Evolutionary conservation across 2,113 vertebrate species (phyloP), one percentile per base, ranked within the genome.

Genomic region (Stegostoma tigrinum): DNA sequence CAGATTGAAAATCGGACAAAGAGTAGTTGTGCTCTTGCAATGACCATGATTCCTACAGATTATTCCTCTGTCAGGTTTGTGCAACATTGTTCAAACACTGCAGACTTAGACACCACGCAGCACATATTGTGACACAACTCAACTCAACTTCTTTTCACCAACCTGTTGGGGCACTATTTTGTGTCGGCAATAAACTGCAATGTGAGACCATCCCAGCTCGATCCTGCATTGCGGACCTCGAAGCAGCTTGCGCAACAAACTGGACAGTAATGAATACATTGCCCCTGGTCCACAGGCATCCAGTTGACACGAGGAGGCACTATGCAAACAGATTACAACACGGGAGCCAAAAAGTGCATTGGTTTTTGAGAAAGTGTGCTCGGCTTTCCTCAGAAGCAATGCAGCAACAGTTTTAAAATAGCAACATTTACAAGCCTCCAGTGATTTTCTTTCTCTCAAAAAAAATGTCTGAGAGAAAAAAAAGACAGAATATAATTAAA

Each of bases 401-500:
- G 45, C 45, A 55, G 24, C 48, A 38, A n/a, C 34, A 17, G 38
- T 80, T 87, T 55, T 48, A 14, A 55, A 66, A 93, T 93, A 34
- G n/a, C 30, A 64, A 66, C 45, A 86, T 86, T 48, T 91, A 91
- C 55, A 91, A 64, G 19, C 66, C 89, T 12, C 89, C 55, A 17
- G 89, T 64, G 55, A 1, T n/a, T 3, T 91, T 64, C 61, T 90
- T 30, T 52, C 30, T 38, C 19, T 27, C 19, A 34, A 85, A 21
- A 85, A 87, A 52, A 55, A 52, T 24, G 45, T 3, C 45, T 23
- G 23, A 8, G 85, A 8, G 34, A 67, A 68, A 55, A 66, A 67
- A 94, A 61, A 34, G 52, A 55, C 87, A 61, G 27, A 90, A 90
- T 90, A 61, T 61, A 90, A 90, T 90, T 90, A 90, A 90, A 61